Evolutionary conservation across 1,140 invertebrate species (phyloP), one percentile per base, ranked within the genome.

Genomic region (Nasonia giraulti): DNA sequence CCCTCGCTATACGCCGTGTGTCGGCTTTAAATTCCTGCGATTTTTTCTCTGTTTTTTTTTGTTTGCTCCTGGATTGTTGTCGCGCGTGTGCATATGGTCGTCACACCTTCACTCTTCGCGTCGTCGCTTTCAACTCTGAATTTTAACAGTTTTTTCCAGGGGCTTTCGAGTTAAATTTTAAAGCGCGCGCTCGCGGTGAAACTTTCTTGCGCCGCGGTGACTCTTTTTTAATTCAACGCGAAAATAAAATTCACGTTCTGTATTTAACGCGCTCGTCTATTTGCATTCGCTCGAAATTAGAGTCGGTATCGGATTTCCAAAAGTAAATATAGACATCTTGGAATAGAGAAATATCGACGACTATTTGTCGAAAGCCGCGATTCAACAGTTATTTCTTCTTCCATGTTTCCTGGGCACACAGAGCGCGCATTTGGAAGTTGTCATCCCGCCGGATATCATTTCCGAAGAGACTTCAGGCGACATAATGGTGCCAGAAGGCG

Each of bases 401-500:
- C 55, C n/a, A 62, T n/a, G 17, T 62, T 37, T 17, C 55, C 55
- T 62, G 17, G 68, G 6, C 76, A 2, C 90, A 71, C 91, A 97
- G 97, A 97, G 96, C 75, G 97, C 96, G 85, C 96, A 95, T 90
- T 91, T 98, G 88, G 97, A 98, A 92, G 97, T 98, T 71, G 97
- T 98, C 2, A 97, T 98, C 88, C 97, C 97, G 20, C 97, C 97
- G 44, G 97, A 98, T 89, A 98, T 98, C 87, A 95, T 97, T 81
- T 96, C 96, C 88, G 96, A 97, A 89, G 97, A 98, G 89, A 97
- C 97, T 5, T 96, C 97, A 73, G 96, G 97, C 31, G 97, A 98
- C 90, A 95, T 98, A 92, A 97, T 98, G 96, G 97, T 98, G 20
- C 96, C 97, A 2, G 98, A 98, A 93, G 97, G 97, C 50, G 96